Evolutionary conservation across 1,140 invertebrate genomes (phyloP), one percentile per base, ranked within the genome.

Genomic region (Scaptomyza hsui): DNA sequence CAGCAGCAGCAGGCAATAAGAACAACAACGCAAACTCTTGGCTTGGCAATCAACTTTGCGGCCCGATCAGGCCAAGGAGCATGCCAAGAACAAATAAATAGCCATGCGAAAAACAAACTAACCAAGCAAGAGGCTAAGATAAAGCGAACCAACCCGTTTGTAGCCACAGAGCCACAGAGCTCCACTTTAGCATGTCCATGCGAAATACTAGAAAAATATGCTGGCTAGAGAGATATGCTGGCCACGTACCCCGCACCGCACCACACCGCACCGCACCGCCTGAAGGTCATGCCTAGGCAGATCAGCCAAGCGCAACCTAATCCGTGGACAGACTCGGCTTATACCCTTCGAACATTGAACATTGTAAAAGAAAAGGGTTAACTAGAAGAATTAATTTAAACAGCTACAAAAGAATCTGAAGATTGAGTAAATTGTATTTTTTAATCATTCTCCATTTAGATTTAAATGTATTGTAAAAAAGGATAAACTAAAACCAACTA

Each of bases 21-120:
- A 86, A 85, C 80, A 86, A 85, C 80, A 86, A 85, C 80, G 63
- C 47, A 41, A 49, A 29, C 56, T 19, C 63, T 51, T 64, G 72
- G 35, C 56, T 41, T 65, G 60, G 47, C 72, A 75, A 70, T 75
- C 73, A 80, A 72, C 78, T 61, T 60, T 56, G 44, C 39, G 62
- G 55, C 52, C 49, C 44, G 53, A 52, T 51, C 78, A 48, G 72
- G 72, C 60, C 59, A 72, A 75, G 70, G 78, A 82, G 78, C 71
- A 75, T 85, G 80, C 72, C 75, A 85, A 85, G 80, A 85, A 85
- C 80, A 85, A 85, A 85, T 85, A 85, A 85, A 85, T 76, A 85
- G 80, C 68, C 44, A 49, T 63, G 61, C 35, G 61, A 42, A 62
- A 55, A 63, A 72, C 52, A 59, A 77, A 26, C 41, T 62, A 42